Evolutionary conservation across 2,113 vertebrate species (phyloP), one percentile per base, ranked within the genome.

Genomic region (Hemiprocne comata): DNA sequence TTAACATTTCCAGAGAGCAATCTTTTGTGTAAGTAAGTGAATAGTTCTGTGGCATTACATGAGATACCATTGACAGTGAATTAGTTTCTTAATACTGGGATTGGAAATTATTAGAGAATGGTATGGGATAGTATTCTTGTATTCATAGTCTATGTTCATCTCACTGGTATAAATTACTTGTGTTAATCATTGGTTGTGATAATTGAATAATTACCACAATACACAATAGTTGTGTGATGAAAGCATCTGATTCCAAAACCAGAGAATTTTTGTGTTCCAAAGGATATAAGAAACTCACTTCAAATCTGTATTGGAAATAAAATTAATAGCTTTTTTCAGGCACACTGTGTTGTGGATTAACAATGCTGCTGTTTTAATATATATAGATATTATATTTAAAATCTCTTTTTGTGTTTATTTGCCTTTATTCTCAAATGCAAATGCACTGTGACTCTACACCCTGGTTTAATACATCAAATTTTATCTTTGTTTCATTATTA

Each of bases 291-390:
- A 85, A 36, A 84, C 54, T 48, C 2, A 17, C 7, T 28, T 38
- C 24, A 87, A 69, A 75, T 72, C 6, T 57, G 3, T 40, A 76
- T 17, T 53, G 50, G 17, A 91, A 61, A 29, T 44, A 28, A 7
- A 11, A 57, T 42, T 53, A 38, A 31, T 17, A 26, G 3, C 8
- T 28, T 11, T 78, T 42, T 61, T 73, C 19, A 69, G 50, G 21
- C 7, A 61, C 8, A 53, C 1, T 20, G 13, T 5, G 1, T 15
- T 65, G 29, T 40, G 10, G 34, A 69, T 46, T 83, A 79, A 50
- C 3, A 53, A 44, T 11, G 9, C 5, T 3, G 0, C 4, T n/a
- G 9, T 7, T 72, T 55, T 54, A 10, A 19, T 46, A 46, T 7
- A 46, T 46, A 38, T 33, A 33, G 1, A 7, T 11, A 66, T 9